phyloP scores from a whole-genome alignment of 2,797 vertebrate species.

The Melopsittacus undulatus region DNA sequence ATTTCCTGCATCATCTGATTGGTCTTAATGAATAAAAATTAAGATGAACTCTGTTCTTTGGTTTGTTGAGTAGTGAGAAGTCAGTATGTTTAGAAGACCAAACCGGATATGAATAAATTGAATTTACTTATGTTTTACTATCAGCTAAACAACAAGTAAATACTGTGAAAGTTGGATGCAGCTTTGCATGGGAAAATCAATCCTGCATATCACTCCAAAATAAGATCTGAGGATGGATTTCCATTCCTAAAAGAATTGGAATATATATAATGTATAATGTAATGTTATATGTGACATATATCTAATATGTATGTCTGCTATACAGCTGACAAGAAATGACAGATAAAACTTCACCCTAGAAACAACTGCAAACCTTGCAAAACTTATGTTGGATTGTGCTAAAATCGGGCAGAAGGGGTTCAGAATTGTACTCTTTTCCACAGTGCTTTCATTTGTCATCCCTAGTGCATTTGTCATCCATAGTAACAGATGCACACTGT shows the following conservation, averaged over 20 bases:
- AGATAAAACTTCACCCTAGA: not conserved
- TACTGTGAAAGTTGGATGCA: not conserved
- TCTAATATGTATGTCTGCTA: not conserved
- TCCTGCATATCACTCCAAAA: not conserved
- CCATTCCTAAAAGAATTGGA: not conserved
- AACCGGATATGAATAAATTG: not conserved
- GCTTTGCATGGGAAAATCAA: fast-evolving
- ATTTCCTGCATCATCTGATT: not conserved
- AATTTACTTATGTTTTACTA: not conserved
- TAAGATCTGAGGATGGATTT: not conserved
- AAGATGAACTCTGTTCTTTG: not conserved
- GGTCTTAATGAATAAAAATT: not conserved
- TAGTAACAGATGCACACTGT: fast-evolving
- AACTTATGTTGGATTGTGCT: not conserved
- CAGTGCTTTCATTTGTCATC: not conserved
- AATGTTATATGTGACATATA: not conserved
- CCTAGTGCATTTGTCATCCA: fast-evolving
- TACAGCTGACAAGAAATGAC: not conserved
- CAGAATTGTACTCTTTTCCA: not conserved
- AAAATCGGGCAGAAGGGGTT: not conserved
- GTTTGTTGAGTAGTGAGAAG: not conserved
- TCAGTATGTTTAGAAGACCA: not conserved
- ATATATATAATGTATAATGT: not conserved
- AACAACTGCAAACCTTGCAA: not conserved
- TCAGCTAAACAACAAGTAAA: not conserved